A percentile compares a stretch with the other conserved stretches of the same genome.
These are phyloP conservation scores for Vicugna pacos DNA, from an alignment of 2,113 vertebrate genomes.

Conservation along the genomic window DNA sequence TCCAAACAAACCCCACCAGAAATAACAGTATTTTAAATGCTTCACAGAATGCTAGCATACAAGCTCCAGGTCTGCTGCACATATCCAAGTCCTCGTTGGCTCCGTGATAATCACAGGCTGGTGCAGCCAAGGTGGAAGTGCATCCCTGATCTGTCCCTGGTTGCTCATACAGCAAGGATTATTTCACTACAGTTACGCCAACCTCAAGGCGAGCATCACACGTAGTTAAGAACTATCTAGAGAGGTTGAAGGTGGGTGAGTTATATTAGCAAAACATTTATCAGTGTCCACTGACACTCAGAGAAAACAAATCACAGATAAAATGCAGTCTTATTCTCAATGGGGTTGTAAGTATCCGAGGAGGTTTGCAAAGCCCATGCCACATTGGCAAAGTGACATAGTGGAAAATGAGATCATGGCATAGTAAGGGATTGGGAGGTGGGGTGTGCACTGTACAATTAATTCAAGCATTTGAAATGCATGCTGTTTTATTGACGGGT, in stretches of 20 bases:
- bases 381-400: background rate
- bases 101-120: background rate
- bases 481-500: background rate
- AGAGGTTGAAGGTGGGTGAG: background rate
- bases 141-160: no score
- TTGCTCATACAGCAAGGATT: background rate
- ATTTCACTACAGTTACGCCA: background rate
- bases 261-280: background rate
- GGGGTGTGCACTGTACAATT: background rate
- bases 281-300: background rate
- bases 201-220: background rate
- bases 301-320: background rate
- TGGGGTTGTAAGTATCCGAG: background rate
- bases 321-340: background rate
- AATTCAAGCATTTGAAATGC: background rate
- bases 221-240: background rate
- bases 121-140: background rate
- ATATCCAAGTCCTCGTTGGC: background rate
- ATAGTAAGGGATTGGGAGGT: background rate
- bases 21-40: background rate
- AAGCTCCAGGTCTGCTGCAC: background rate
- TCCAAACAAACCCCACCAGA: conserved; percentile 4
- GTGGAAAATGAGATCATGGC: background rate
- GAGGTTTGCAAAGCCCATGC: background rate
- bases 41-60: background rate